Conservation (phyloP, 2,888 invertebrate genomes). For the Imbricaverruca yamaguchii region DNA sequence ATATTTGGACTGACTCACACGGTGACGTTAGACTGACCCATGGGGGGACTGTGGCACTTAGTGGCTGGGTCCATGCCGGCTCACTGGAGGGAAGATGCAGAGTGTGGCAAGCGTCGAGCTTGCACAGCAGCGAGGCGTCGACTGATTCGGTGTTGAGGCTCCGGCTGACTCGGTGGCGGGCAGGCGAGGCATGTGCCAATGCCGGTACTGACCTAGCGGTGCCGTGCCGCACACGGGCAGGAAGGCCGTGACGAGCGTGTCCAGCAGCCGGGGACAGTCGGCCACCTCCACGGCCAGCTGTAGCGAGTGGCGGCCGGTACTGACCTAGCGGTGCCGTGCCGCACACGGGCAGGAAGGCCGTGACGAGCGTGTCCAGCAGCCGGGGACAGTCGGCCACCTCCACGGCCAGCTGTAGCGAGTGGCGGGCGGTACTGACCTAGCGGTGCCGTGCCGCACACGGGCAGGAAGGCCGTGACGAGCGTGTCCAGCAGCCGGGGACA, state of each 20-base stretch:
- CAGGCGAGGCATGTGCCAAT: no score
- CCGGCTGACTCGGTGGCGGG: no score
- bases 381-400: slow-evolving; percentile 56
- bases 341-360: slow-evolving; percentile 40
- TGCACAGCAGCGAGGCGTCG: no score
- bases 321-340: slow-evolving; percentile 26
- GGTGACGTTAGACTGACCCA: no score
- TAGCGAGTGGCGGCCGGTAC: slow-evolving; percentile 56
- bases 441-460: slow-evolving; percentile 34
- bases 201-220: slow-evolving; percentile 23
- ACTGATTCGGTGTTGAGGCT: no score
- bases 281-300: slow-evolving; percentile 57
- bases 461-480: slow-evolving; percentile 41
- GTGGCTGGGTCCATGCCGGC: no score
- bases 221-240: slow-evolving; percentile 37
- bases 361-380: slow-evolving; percentile 50
- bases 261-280: slow-evolving; percentile 56
- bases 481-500: slow-evolving; percentile 56
- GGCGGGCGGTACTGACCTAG: slow-evolving; percentile 44
- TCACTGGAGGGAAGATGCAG: no score
- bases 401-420: slow-evolving; percentile 59
- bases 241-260: slow-evolving; percentile 41
- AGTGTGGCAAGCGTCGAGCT: no score
- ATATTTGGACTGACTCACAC: no score
- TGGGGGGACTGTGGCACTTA: no score